Evolutionary conservation across 2,888 invertebrate genomes (phyloP), one percentile per base, ranked within the genome.

Genomic region (Smittia aterrima): DNA sequence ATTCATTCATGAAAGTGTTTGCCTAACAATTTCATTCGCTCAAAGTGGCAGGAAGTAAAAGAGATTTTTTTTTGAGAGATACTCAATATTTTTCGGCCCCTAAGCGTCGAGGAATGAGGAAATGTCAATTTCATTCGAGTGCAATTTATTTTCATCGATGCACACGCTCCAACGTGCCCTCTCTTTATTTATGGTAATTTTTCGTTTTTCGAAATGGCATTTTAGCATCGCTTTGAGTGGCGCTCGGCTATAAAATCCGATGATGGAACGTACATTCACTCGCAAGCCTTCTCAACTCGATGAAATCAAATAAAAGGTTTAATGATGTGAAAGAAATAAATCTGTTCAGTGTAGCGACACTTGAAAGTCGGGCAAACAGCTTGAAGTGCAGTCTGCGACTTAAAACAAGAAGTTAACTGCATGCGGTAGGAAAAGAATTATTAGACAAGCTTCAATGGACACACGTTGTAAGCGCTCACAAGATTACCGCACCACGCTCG

Each of bases 71-170:
- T 47, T 47, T 11, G 47, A 47, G 47, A 47, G 47, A 16, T 47
- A n/a, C 16, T 47, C 11, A n/a, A n/a, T n/a, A n/a, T 47, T 47
- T 16, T n/a, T 47, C 47, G 47, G 47, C 47, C 47, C 16, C 47
- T 3, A 47, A 11, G 47, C 16, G 47, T 47, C 47, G 20, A 18
- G 11, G 38, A 66, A 66, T 38, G 66, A 66, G 66, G 66, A 66
- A 66, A 66, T 66, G 38, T 66, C 66, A 66, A 47, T 38, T 38
- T 66, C 18, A 18, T 38, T 11, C 25, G 66, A 18, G 1, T 66
- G 66, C 66, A 66, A 66, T 38, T 66, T 16, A 32, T 66, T 13
- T 7, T 24, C 13, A 16, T 18, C 18, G 40, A 66, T 66, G 18
- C 27, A 18, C 18, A 66, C 32, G 7, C 27, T 66, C 32, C 6